Evolutionary conservation across 2,888 invertebrate species (phyloP).

Genomic region (Apamea monoglypha): DNA sequence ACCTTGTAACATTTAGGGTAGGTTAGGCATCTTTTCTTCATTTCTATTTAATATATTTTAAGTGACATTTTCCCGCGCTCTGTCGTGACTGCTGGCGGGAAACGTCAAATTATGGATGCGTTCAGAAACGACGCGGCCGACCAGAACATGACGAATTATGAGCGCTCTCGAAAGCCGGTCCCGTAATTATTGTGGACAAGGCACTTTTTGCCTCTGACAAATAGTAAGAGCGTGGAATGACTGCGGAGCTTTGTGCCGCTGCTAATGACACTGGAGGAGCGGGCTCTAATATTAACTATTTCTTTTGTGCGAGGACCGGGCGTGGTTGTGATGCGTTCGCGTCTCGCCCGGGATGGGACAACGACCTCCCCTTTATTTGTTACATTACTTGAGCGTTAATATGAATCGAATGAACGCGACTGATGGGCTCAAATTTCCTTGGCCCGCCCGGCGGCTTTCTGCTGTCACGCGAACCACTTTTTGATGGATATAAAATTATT

Average conservation of each 20-base stretch:
- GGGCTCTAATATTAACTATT: conserved; percentile 89
- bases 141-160: conserved; percentile 90
- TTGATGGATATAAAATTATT: conserved; percentile 84
- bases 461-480: conserved; percentile 85
- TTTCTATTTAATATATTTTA: conserved; percentile 27
- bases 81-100: conserved; percentile 83
- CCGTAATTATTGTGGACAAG: conserved; percentile 90
- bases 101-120: conserved; percentile 89
- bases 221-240: conserved; percentile 89
- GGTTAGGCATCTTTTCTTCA: conserved; percentile 45
- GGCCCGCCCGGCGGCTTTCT: conserved; percentile 77
- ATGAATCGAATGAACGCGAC: conserved; percentile 86
- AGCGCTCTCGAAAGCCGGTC: conserved; percentile 88
- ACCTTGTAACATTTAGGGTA: conserved; percentile 48
- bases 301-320: conserved; percentile 87
- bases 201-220: conserved; percentile 90
- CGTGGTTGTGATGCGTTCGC: conserved; percentile 82
- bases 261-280: conserved; percentile 88
- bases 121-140: conserved; percentile 87
- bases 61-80: conserved; percentile 80
- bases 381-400: conserved; percentile 88
- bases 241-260: conserved; percentile 87
- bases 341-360: conserved; percentile 81
- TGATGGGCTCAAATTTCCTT: conserved; percentile 87
- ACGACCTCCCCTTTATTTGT: conserved; percentile 88